Percentiles rank a stretch among this genome's conserved stretches.
phyloP scores from a whole-genome alignment of 35 echinoderm and acorn worm species.

The Diadema setosum region DNA sequence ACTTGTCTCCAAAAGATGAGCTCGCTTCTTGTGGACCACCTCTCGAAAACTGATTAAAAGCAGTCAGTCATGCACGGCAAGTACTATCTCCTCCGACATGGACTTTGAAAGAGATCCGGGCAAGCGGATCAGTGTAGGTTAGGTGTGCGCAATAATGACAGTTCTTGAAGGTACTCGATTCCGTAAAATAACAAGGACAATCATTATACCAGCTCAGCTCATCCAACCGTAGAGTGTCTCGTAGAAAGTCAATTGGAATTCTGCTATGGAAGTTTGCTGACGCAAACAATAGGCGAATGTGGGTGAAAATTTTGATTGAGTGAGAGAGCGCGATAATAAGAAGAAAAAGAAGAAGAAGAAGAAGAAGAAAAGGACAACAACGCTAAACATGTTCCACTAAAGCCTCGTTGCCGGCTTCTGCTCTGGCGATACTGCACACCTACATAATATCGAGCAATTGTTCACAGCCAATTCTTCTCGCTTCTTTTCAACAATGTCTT shows the following conservation, averaged over 20 bases:
- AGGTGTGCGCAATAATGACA: too few relatives aligned
- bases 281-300: slow-evolving; percentile 1
- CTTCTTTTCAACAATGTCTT: neutral
- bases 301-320: too few relatives aligned
- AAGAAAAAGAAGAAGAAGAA: neutral
- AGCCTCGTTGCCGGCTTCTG: neutral
- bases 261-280: neutral
- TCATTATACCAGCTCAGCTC: neutral
- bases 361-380: neutral
- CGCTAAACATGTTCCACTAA: neutral
- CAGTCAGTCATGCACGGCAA: neutral
- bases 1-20: neutral
- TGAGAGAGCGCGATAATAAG: too few relatives aligned
- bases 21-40: neutral
- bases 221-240: neutral
- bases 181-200: too few relatives aligned
- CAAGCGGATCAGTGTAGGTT: too few relatives aligned
- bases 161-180: too few relatives aligned
- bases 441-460: neutral
- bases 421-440: neutral
- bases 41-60: neutral
- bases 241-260: neutral
- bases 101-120: too few relatives aligned
- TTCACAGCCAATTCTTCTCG: neutral
- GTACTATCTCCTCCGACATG: neutral